Percentiles rank a stretch among this genome's conserved stretches.
phyloP scores from a whole-genome alignment of 2,888 invertebrate genomes.

The Melieria crassipennis region DNA sequence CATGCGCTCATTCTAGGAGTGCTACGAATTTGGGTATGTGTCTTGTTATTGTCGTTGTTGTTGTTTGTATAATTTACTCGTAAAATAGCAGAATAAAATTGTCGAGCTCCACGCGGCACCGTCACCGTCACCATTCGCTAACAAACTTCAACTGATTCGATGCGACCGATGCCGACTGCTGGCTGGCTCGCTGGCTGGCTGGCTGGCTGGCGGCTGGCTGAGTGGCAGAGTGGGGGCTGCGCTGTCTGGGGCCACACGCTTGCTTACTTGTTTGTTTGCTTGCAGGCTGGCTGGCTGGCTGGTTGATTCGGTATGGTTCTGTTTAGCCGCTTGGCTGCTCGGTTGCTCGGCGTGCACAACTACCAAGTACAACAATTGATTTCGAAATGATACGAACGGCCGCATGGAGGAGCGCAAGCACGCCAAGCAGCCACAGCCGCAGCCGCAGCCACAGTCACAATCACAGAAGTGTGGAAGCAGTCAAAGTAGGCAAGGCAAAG shows the following conservation, averaged over 20 bases:
- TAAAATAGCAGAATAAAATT: not conserved
- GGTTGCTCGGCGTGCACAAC: not conserved
- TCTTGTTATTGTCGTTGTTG: not conserved
- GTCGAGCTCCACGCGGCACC: conserved; percentile 27
- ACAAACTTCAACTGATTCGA: conserved; percentile 43
- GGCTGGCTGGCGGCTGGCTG: not conserved
- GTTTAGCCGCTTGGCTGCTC: not conserved
- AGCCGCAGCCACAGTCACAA: too few relatives aligned
- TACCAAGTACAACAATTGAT: not conserved
- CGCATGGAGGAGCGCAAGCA: too few relatives aligned
- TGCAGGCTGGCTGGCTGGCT: not conserved
- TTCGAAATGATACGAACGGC: not conserved
- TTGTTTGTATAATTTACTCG: not conserved
- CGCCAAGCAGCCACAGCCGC: too few relatives aligned
- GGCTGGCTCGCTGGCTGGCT: not conserved
- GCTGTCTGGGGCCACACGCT: too few relatives aligned
- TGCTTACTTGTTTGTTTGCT: not conserved
- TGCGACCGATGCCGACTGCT: conserved; percentile 11
- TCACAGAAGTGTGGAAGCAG: too few relatives aligned
- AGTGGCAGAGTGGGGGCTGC: too few relatives aligned
- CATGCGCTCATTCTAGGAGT: not conserved
- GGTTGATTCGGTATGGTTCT: not conserved
- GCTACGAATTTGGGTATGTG: not conserved
- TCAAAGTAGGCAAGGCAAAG: too few relatives aligned
- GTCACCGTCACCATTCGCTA: conserved; percentile 41